phyloP scores from a whole-genome alignment of 2,888 invertebrate genomes.

The Tetranychus truncatus region DNA sequence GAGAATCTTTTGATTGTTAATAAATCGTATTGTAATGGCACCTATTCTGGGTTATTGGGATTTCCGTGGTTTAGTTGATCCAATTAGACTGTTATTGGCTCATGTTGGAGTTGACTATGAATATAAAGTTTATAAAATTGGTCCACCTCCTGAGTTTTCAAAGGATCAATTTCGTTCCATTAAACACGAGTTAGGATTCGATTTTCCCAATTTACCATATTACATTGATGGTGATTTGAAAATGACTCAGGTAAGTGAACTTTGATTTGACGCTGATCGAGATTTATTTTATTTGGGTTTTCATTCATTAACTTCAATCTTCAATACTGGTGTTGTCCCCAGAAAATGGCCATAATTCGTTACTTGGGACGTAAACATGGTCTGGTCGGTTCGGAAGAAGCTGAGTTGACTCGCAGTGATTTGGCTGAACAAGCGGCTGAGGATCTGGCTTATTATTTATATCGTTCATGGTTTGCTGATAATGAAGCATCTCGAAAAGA shows the following conservation, averaged over 20 bases:
- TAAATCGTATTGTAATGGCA: neutral
- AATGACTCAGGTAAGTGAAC: constrained; percentile 31
- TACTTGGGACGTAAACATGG: constrained; percentile 34
- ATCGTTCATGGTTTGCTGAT: constrained; percentile 31
- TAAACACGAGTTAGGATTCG: constrained; percentile 27
- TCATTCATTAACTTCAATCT: neutral
- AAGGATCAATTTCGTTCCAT: constrained; percentile 29
- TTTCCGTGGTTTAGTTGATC: constrained; percentile 25
- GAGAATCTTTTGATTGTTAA: neutral
- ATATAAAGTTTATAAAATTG: constrained; percentile 32
- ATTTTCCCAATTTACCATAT: constrained; percentile 35
- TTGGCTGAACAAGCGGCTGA: constrained; percentile 33
- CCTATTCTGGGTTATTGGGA: constrained; percentile 25
- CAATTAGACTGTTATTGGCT: constrained; percentile 33
- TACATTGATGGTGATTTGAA: constrained; percentile 33
- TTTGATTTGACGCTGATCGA: neutral
- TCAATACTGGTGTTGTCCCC: neutral
- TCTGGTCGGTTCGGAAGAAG: constrained; percentile 32
- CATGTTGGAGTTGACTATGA: constrained; percentile 35
- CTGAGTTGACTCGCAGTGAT: constrained; percentile 33
- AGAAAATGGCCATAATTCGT: constrained; percentile 29
- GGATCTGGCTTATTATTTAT: constrained; percentile 34
- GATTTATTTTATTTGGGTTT: neutral
- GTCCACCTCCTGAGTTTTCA: constrained; percentile 32
- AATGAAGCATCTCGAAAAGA: neutral